A percentile compares a stretch with the other conserved stretches of the same genome.
Evolutionary conservation across 1,140 invertebrate species (phyloP).

Genomic region (Solenopsis fugax): DNA sequence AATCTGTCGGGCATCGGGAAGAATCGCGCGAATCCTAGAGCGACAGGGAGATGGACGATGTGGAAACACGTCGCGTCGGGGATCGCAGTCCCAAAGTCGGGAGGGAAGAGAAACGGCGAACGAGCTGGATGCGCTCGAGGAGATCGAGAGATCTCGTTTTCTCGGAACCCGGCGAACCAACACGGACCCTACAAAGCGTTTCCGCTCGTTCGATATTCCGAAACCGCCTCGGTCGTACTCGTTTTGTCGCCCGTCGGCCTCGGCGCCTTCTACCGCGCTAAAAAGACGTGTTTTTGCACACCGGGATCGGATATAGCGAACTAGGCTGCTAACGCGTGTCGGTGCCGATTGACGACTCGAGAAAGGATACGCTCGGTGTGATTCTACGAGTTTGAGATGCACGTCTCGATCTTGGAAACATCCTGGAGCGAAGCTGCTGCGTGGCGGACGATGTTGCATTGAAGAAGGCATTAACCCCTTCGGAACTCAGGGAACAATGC

Average conservation of each 20-base stretch:
- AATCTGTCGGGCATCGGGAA: conserved; percentile 73
- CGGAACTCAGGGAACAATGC: background rate
- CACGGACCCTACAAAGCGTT: conserved; percentile 79
- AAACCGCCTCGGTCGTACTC: conserved; percentile 76
- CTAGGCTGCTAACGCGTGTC: conserved; percentile 71
- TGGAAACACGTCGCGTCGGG: conserved; percentile 71
- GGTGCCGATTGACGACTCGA: conserved; percentile 75
- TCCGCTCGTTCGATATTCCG: conserved; percentile 80
- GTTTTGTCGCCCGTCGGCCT: conserved; percentile 71
- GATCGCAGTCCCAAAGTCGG: background rate
- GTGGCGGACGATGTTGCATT: background rate
- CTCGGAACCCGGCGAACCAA: conserved; percentile 74
- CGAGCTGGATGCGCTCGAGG: conserved; percentile 6
- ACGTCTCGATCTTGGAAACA: conserved; percentile 40
- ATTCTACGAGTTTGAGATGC: conserved; percentile 53
- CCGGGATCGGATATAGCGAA: conserved; percentile 56
- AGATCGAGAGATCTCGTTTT: conserved; percentile 79
- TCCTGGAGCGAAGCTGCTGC: conserved; percentile 16
- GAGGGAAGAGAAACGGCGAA: conserved; percentile 13
- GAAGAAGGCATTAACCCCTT: background rate
- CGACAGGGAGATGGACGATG: conserved; percentile 78
- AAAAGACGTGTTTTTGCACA: conserved; percentile 77
- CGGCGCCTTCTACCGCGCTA: conserved; percentile 71
- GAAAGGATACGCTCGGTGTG: conserved; percentile 69
- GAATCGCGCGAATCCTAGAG: conserved; percentile 78